Conservation (phyloP, 2,888 invertebrate genomes). For the Amaurobius ferox region DNA sequence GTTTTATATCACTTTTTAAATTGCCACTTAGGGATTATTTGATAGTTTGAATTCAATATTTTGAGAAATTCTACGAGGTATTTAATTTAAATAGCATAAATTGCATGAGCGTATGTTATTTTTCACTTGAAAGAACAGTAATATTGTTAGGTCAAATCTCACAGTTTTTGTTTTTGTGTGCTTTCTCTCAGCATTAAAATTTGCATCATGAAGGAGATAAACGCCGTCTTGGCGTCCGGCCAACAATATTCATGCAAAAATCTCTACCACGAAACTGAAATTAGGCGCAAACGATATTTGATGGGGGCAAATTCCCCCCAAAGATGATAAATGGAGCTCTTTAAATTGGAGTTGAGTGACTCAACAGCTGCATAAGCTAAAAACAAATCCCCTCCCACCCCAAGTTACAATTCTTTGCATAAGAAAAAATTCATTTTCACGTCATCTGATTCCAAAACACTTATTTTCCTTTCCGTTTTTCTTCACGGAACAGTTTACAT, state of each 20-base stretch:
- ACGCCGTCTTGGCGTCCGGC: not conserved
- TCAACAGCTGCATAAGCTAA: conserved; percentile 44
- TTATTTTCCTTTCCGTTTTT: conserved; percentile 48
- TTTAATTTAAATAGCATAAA: no score
- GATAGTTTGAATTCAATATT: no score
- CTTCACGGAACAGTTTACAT: conserved; percentile 38
- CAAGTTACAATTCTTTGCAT: conserved; percentile 23
- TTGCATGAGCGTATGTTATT: no score
- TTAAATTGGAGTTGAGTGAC: conserved; percentile 44
- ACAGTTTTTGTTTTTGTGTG: not conserved
- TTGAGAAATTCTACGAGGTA: no score
- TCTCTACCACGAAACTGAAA: conserved; percentile 51
- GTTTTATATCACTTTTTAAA: no score
- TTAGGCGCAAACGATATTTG: conserved; percentile 60
- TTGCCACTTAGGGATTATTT: no score
- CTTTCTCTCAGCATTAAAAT: conserved; percentile 4
- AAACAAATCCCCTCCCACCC: conserved; percentile 16
- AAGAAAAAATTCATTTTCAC: conserved; percentile 54
- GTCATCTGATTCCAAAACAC: conserved; percentile 38
- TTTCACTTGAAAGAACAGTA: no score
- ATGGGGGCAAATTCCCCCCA: conserved; percentile 26
- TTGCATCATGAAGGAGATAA: not conserved
- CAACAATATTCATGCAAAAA: conserved; percentile 36
- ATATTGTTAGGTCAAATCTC: not conserved
- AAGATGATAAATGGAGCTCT: conserved; percentile 53